Evolutionary conservation across 2,113 vertebrate genomes (phyloP).

Genomic region (Nycticryphes semicollaris): DNA sequence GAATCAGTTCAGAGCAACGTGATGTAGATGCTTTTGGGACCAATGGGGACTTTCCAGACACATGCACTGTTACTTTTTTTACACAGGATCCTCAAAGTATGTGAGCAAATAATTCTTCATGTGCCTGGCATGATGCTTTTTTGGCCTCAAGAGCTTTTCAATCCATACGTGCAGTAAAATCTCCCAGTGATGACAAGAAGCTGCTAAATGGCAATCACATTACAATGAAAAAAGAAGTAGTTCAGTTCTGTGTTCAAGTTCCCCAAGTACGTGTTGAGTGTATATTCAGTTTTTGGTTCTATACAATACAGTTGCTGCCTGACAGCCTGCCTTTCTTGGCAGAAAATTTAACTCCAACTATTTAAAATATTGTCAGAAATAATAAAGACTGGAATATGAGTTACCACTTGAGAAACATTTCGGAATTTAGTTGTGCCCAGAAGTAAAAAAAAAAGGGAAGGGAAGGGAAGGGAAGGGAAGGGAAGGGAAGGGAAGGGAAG

Average conservation of each 20-base stretch:
- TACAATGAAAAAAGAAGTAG: slow-evolving; percentile 43
- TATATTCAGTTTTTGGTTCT: not conserved
- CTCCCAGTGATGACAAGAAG: slow-evolving; percentile 48
- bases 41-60: not conserved
- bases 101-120: not conserved
- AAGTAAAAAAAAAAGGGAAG: not conserved
- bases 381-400: slow-evolving; percentile 34
- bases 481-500: not conserved
- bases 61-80: not conserved
- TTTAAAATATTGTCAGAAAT: slow-evolving; percentile 65
- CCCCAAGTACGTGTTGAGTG: slow-evolving; percentile 24
- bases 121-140: slow-evolving; percentile 66
- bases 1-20: not conserved
- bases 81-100: not conserved
- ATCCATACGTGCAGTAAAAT: slow-evolving; percentile 39
- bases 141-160: slow-evolving; percentile 45
- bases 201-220: slow-evolving; percentile 59
- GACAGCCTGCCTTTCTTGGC: not conserved
- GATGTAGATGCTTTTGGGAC: not conserved
- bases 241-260: not conserved
- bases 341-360: slow-evolving; percentile 30
- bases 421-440: slow-evolving; percentile 8
- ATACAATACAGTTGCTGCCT: not conserved
- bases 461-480: not conserved
- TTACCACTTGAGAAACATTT: not conserved